phyloP scores from a whole-genome alignment of 2,888 invertebrate species.

The Caenorhabditis sp. region DNA sequence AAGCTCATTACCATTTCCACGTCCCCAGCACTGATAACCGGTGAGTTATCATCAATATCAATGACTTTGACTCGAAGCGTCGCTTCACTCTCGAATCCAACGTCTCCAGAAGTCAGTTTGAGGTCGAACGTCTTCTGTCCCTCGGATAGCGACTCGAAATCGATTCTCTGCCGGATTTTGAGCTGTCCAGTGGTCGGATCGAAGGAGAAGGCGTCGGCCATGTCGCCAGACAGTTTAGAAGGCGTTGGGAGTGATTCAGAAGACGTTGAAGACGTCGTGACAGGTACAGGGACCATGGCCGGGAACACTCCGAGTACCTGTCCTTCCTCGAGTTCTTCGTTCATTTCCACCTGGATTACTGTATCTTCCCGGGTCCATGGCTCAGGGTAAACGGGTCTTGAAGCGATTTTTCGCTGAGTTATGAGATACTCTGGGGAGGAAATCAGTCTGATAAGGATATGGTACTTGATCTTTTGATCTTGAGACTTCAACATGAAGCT shows the following conservation, averaged over 20 bases:
- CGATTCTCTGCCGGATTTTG: slow-evolving; percentile 61
- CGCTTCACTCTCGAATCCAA: slow-evolving; percentile 55
- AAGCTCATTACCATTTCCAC: slow-evolving; percentile 39
- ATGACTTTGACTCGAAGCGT: slow-evolving; percentile 59
- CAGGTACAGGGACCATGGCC: slow-evolving; percentile 49
- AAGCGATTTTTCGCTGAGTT: slow-evolving; percentile 20
- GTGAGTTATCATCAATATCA: slow-evolving; percentile 74
- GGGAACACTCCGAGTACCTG: slow-evolving; percentile 71
- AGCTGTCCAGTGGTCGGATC: slow-evolving; percentile 59
- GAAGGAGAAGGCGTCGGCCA: slow-evolving; percentile 58
- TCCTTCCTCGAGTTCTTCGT: slow-evolving; percentile 68
- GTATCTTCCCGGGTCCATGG: slow-evolving; percentile 40
- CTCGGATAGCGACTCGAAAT: slow-evolving; percentile 64
- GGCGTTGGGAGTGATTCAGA: not conserved
- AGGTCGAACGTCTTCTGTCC: slow-evolving; percentile 58
- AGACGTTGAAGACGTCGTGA: slow-evolving; percentile 48
- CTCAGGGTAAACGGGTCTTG: slow-evolving; percentile 35
- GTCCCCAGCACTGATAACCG: slow-evolving; percentile 53
- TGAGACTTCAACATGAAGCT: slow-evolving; percentile 53
- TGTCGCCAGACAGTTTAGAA: slow-evolving; percentile 42
- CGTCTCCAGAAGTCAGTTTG: slow-evolving; percentile 65
- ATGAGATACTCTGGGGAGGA: slow-evolving; percentile 54
- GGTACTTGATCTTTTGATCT: not conserved
- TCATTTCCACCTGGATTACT: slow-evolving; percentile 46
- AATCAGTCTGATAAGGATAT: slow-evolving; percentile 37